phyloP scores from a whole-genome alignment of 2,888 invertebrate genomes.

The Athrips mouffetella region DNA sequence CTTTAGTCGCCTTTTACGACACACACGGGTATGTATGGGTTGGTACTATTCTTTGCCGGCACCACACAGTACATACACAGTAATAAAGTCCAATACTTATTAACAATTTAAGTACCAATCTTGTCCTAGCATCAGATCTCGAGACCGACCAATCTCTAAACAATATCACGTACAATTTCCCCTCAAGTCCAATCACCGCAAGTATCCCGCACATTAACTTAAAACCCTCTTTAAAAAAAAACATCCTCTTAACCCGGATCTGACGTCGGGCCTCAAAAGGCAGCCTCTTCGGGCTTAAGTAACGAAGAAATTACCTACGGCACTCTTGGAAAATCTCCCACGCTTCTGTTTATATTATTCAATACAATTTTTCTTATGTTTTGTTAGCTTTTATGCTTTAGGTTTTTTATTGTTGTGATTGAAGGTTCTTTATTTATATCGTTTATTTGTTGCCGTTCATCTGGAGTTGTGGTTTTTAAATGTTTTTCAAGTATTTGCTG shows the following conservation, averaged over 20 bases:
- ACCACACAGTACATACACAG: no score
- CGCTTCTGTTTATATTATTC: not conserved
- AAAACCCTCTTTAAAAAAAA: conserved; percentile 5
- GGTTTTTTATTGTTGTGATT: not conserved
- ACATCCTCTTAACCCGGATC: not conserved
- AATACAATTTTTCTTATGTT: not conserved
- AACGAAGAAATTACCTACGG: conserved; percentile 13
- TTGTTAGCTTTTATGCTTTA: not conserved
- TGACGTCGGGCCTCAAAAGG: not conserved
- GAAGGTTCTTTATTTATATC: no score
- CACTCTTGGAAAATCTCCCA: not conserved
- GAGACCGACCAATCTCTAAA: not conserved
- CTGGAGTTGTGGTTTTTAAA: no score
- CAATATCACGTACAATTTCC: not conserved
- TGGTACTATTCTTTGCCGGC: no score
- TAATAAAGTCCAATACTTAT: no score
- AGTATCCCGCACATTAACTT: conserved; percentile 5
- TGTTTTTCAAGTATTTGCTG: no score
- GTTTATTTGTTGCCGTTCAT: no score
- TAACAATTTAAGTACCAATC: no score
- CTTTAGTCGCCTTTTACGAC: no score
- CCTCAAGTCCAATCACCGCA: conserved; percentile 3
- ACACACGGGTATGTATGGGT: no score
- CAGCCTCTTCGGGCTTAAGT: conserved; percentile 2
- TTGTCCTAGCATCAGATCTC: no score